Evolutionary conservation across 2,797 vertebrate species (phyloP), one percentile per base, ranked within the genome.

Genomic region (Lutjanus campechanus): DNA sequence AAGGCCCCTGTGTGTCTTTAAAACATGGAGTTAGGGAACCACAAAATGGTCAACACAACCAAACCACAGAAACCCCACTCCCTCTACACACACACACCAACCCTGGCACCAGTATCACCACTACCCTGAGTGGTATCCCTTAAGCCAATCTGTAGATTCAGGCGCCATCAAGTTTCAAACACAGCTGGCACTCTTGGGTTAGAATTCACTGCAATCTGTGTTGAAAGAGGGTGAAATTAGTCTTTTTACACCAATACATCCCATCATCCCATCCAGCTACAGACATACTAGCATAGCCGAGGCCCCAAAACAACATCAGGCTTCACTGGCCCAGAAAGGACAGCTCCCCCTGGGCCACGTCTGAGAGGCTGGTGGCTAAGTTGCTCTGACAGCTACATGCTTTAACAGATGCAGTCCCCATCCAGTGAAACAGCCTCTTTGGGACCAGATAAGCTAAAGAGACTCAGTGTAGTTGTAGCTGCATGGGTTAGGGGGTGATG

Each of bases 321-420:
- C 91, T 92, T 77, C 88, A 92, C 63, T 90, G 94, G 92, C 89
- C 90, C 91, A 95, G 93, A 95, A 95, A 93, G 86, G 89, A 92
- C 86, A 90, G 86, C 79, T 90, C 85, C 93, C 94, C 82, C 63
- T 84, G 83, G 93, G 93, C 88, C 88, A 67, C 47, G 58, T 93
- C 89, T 92, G 86, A 87, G 81, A 89, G 62, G 82, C 86, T 92
- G 88, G 86, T 91, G 85, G 89, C 82, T 95, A 91, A 95, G 85
- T 84, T 69, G 82, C 91, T 92, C 79, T 95, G 95, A 93, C 93
- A 95, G 94, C 90, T 90, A 94, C 93, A 92, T 89, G 86, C 85
- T 93, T 94, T 92, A 91, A 89, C 93, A 84, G 88, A 93, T 83
- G 89, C 92, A 88, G 79, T 88, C 92, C 82, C 79, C 85, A 81